These are phyloP conservation scores for Euwallacea fornicatus DNA, from an alignment of 1,140 invertebrate species.

Conservation along the genomic window DNA sequence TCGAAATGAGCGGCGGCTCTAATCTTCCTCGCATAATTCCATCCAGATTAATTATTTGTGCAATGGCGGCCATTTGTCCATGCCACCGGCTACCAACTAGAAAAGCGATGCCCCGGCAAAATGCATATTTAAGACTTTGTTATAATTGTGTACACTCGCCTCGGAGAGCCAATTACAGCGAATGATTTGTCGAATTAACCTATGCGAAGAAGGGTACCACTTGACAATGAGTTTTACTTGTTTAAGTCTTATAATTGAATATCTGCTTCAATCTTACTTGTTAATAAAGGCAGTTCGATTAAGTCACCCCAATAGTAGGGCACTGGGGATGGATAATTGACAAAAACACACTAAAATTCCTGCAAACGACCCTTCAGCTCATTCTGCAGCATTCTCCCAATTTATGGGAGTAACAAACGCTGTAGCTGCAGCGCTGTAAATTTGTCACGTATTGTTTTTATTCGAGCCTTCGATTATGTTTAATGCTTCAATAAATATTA, in stretches of 20 bases:
- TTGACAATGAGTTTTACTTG: not conserved
- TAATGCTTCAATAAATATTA: conserved; percentile 13
- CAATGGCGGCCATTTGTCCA: conserved; percentile 25
- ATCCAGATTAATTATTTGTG: conserved; percentile 31
- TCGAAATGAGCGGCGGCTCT: conserved; percentile 28
- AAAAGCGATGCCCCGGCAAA: conserved; percentile 20
- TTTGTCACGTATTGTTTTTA: conserved; percentile 14
- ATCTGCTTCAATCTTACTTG: not conserved
- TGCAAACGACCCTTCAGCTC: too few relatives aligned
- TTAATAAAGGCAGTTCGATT: not conserved
- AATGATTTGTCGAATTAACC: conserved; percentile 28
- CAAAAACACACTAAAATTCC: too few relatives aligned
- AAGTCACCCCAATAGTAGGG: too few relatives aligned
- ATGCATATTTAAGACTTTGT: conserved; percentile 34
- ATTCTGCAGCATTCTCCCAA: not conserved
- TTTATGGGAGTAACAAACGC: conserved; percentile 10
- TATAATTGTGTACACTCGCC: conserved; percentile 28
- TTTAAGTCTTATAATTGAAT: not conserved
- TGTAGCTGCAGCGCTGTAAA: conserved; percentile 11
- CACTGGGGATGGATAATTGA: too few relatives aligned
- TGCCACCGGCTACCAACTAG: conserved; percentile 27
- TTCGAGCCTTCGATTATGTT: conserved; percentile 15
- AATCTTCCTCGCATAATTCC: conserved; percentile 29
- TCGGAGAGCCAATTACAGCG: conserved; percentile 23
- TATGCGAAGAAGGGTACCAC: conserved; percentile 3